Conservation (phyloP, 2,888 invertebrate genomes). For the Agrotis exclamationis region DNA sequence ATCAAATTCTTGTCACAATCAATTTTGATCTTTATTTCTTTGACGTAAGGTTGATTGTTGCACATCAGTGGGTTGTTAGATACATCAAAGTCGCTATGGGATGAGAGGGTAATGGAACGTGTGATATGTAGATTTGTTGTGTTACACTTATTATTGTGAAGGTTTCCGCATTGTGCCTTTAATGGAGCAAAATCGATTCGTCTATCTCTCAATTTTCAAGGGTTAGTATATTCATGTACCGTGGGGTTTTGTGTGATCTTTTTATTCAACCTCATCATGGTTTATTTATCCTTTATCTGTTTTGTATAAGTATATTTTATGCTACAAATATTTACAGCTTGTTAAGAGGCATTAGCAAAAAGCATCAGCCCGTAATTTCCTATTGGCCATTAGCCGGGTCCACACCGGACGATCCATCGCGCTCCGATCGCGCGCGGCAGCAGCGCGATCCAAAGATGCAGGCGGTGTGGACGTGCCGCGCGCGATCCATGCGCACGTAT, state of each 20-base stretch:
- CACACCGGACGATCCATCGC: too few relatives aligned
- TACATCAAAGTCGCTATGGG: slow-evolving; percentile 65
- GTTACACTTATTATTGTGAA: slow-evolving; percentile 78
- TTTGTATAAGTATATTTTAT: background rate
- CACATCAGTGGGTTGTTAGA: slow-evolving; percentile 15
- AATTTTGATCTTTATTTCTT: slow-evolving; percentile 45
- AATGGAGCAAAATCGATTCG: slow-evolving; percentile 76
- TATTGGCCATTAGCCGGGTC: too few relatives aligned
- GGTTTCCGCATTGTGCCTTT: slow-evolving; percentile 72
- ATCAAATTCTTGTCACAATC: slow-evolving; percentile 25
- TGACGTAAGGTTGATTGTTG: slow-evolving; percentile 27
- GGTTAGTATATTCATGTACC: slow-evolving; percentile 58
- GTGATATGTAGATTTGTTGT: slow-evolving; percentile 83
- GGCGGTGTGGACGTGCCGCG: too few relatives aligned
- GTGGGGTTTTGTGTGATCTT: slow-evolving; percentile 56
- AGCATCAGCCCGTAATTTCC: background rate
- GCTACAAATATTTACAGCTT: background rate
- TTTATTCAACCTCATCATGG: slow-evolving; percentile 25
- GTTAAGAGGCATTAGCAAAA: background rate
- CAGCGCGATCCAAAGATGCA: too few relatives aligned
- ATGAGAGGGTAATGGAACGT: slow-evolving; percentile 80
- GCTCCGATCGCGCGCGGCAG: too few relatives aligned
- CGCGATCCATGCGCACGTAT: too few relatives aligned
- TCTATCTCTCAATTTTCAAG: slow-evolving; percentile 70
- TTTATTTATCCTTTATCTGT: slow-evolving; percentile 2